A percentile compares a stretch with the other conserved stretches of the same genome.
Conservation (phyloP, 2,113 vertebrate genomes). For the Maccullochella peelii region DNA sequence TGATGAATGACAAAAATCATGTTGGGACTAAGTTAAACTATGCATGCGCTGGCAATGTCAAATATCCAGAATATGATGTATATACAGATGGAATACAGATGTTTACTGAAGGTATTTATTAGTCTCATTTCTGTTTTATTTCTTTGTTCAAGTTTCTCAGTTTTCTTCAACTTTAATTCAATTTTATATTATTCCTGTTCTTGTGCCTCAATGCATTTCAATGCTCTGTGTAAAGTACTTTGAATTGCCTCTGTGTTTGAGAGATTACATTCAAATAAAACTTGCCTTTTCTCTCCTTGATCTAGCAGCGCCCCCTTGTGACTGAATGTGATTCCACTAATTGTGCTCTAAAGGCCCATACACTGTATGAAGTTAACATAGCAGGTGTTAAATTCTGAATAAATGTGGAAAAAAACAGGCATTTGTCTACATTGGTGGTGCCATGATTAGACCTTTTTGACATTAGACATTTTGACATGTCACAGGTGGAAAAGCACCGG, state of each 20-base stretch:
- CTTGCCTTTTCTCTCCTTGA: neutral
- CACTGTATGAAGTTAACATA: no score
- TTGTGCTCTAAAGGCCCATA: no score
- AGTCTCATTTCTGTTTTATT: no score
- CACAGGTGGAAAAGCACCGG: neutral
- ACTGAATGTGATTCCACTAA: neutral
- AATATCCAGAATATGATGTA: neutral
- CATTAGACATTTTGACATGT: neutral
- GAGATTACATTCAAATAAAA: neutral
- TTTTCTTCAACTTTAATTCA: neutral
- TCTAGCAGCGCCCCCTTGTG: constrained; percentile 55
- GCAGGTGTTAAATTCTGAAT: neutral
- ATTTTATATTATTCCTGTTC: neutral
- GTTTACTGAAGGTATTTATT: neutral
- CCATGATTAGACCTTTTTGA: neutral
- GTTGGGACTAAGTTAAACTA: neutral
- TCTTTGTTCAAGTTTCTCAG: neutral
- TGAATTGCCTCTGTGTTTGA: neutral
- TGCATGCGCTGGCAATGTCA: neutral
- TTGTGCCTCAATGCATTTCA: neutral
- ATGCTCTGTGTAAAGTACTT: neutral
- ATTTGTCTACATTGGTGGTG: no score
- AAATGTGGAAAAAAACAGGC: neutral
- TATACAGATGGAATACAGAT: no score
- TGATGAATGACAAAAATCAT: no score